Evolutionary conservation across 1,140 invertebrate genomes (phyloP).

Genomic region (Aphis gossypii): DNA sequence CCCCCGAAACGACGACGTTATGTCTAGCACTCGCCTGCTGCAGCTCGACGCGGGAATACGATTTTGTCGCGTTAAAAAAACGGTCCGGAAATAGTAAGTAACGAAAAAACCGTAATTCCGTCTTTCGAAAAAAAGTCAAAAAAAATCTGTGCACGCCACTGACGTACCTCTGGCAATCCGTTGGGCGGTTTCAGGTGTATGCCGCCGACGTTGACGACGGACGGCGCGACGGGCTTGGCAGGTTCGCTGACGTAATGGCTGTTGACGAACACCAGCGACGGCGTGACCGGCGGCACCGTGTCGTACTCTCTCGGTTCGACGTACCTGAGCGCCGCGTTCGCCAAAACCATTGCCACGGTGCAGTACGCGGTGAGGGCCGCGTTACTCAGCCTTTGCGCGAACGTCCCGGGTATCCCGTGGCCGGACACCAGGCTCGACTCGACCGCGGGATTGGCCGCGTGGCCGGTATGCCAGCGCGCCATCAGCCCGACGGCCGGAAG

Average conservation of each 20-base stretch:
- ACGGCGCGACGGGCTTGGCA: not conserved
- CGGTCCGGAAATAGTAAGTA: no score
- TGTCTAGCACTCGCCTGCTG: no score
- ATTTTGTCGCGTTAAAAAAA: not conserved
- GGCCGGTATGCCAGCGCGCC: not conserved
- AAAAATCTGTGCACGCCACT: not conserved
- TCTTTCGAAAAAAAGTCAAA: no score
- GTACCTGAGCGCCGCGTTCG: not conserved
- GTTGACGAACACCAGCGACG: slow-evolving; percentile 15
- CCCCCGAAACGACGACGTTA: no score
- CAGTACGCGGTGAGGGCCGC: not conserved
- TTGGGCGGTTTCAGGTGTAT: slow-evolving; percentile 60
- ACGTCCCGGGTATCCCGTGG: not conserved
- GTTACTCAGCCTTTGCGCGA: slow-evolving; percentile 10
- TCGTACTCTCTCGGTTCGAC: not conserved
- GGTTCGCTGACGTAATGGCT: slow-evolving; percentile 6
- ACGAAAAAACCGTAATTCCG: no score
- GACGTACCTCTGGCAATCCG: slow-evolving; percentile 55
- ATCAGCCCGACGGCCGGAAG: not conserved
- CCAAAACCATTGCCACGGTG: not conserved
- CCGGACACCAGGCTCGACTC: not conserved
- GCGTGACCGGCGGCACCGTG: not conserved
- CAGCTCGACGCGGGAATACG: no score
- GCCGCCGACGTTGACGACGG: slow-evolving; percentile 34
- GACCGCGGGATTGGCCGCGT: not conserved